A percentile compares a stretch with the other conserved stretches of the same genome.
These are phyloP conservation scores for Scaptodrosophila latifasciaeformis DNA, from an alignment of 2,888 invertebrate species.

Conservation along the genomic window DNA sequence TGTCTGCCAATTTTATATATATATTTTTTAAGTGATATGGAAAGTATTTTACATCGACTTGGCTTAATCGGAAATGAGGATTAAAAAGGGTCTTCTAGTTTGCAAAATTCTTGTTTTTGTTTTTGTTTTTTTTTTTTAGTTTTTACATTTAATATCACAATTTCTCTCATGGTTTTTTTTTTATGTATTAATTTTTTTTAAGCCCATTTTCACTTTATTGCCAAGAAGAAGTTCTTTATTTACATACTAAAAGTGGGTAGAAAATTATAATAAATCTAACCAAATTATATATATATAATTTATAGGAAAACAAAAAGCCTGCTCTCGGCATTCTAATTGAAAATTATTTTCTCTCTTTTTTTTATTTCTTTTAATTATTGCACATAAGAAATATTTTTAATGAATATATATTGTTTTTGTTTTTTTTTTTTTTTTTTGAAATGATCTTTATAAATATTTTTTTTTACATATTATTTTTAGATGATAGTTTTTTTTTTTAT, in stretches of 20 bases:
- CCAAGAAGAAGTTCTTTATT: constrained; percentile 7
- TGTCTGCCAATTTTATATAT: constrained; percentile 1
- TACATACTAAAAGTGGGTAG: background rate
- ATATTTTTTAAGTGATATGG: constrained; percentile 50
- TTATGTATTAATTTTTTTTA: constrained; percentile 25
- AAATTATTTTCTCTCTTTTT: too few relatives aligned
- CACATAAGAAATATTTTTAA: constrained; percentile 47
- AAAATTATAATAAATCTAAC: background rate
- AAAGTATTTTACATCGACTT: constrained; percentile 55
- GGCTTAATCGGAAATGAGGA: constrained; percentile 19
- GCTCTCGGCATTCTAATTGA: constrained; percentile 32
- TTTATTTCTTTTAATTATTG: constrained; percentile 62
- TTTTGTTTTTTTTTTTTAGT: constrained; percentile 1
- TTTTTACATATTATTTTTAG: too few relatives aligned
- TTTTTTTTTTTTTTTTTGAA: background rate
- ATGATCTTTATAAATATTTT: background rate
- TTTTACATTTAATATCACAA: constrained; percentile 65
- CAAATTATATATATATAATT: constrained; percentile 25
- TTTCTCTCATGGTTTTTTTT: constrained; percentile 43
- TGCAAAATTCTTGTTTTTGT: constrained; percentile 25
- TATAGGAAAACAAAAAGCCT: constrained; percentile 64
- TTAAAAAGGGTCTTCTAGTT: constrained; percentile 10
- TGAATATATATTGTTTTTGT: constrained; percentile 18
- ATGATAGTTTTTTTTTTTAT: background rate
- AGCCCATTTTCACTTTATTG: constrained; percentile 25